phyloP scores from a whole-genome alignment of 2,888 invertebrate genomes.

The Glaucopsyche alexis region DNA sequence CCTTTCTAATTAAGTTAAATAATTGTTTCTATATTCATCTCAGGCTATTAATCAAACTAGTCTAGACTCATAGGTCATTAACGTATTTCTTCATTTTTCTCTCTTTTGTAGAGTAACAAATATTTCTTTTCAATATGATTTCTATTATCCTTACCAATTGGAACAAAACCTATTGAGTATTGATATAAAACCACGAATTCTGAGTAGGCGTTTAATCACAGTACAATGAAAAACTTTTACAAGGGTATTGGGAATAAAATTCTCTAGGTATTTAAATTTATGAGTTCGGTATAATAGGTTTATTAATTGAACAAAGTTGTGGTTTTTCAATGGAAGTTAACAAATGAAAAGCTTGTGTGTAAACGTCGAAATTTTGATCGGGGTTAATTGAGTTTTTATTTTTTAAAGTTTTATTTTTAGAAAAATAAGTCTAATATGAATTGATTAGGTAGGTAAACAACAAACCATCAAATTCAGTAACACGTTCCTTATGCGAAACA shows the following conservation, averaged over 20 bases:
- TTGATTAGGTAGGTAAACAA: too few relatives aligned
- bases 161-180: conserved; percentile 16
- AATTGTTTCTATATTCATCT: too few relatives aligned
- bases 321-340: not conserved
- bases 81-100: too few relatives aligned
- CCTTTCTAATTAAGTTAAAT: too few relatives aligned
- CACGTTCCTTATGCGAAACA: too few relatives aligned
- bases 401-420: not conserved
- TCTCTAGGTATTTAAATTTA: not conserved
- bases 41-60: too few relatives aligned
- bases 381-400: not conserved
- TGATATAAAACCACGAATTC: not conserved
- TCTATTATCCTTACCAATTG: conserved; percentile 7
- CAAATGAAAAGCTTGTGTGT: not conserved
- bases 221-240: conserved; percentile 8
- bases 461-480: too few relatives aligned
- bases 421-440: not conserved
- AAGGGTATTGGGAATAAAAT: conserved; percentile 15
- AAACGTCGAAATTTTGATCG: not conserved
- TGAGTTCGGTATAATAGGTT: not conserved
- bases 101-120: not conserved
- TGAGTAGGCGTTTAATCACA: not conserved
- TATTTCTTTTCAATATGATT: too few relatives aligned
- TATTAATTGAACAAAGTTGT: conserved; percentile 15
- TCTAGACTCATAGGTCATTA: too few relatives aligned